Percentiles rank a stretch among this genome's conserved stretches.
Conservation (phyloP, 2,888 invertebrate species). For the Creontiades dilutus region DNA sequence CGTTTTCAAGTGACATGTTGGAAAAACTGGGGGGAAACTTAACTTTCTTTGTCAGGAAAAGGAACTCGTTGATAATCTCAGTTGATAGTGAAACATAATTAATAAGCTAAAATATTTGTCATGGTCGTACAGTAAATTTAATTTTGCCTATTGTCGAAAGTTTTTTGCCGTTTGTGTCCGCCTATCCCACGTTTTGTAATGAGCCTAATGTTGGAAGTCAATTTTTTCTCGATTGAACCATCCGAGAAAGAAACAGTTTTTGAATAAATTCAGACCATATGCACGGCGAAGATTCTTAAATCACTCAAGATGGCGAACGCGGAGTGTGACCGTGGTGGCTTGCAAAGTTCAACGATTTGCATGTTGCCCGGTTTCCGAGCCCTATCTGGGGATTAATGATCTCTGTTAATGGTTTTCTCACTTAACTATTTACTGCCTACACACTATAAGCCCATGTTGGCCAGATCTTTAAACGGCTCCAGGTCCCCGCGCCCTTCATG, state of each 20-base stretch:
- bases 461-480: constrained; percentile 50
- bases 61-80: too few relatives aligned
- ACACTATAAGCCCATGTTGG: constrained; percentile 40
- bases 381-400: constrained; percentile 56
- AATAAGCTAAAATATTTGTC: too few relatives aligned
- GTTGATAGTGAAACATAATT: too few relatives aligned
- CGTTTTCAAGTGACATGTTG: too few relatives aligned
- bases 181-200: neutral
- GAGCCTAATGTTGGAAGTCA: neutral
- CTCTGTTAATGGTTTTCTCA: constrained; percentile 59
- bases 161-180: too few relatives aligned
- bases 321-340: neutral
- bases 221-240: neutral
- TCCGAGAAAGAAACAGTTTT: neutral
- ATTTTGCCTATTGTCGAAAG: too few relatives aligned
- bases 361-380: constrained; percentile 43
- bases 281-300: constrained; percentile 9
- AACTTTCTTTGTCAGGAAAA: too few relatives aligned
- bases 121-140: too few relatives aligned
- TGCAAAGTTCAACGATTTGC: constrained; percentile 50
- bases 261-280: neutral
- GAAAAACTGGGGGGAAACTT: too few relatives aligned
- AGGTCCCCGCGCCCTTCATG: constrained; percentile 23
- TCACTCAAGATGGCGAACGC: neutral
- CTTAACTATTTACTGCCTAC: constrained; percentile 58